A percentile compares a stretch with the other conserved stretches of the same genome.
These are phyloP conservation scores for Troides helena DNA, from an alignment of 2,888 invertebrate species.

Conservation along the genomic window DNA sequence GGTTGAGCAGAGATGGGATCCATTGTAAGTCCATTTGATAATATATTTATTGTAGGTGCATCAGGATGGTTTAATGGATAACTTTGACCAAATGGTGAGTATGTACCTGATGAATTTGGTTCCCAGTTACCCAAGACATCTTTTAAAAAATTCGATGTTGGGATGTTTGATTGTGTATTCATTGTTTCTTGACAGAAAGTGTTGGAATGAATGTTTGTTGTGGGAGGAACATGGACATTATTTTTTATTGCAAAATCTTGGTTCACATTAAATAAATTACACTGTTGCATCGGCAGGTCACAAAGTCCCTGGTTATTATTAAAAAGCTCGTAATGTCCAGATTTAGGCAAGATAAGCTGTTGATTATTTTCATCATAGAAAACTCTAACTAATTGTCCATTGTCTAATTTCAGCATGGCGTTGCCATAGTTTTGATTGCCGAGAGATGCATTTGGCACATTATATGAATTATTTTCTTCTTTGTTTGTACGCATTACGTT, in stretches of 20 bases:
- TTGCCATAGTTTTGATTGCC: constrained; percentile 67
- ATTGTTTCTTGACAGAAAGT: constrained; percentile 52
- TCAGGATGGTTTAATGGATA: constrained; percentile 77
- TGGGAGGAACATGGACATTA: constrained; percentile 50
- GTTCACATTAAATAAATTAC: constrained; percentile 62
- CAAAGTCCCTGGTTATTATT: constrained; percentile 63
- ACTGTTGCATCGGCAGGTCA: constrained; percentile 59
- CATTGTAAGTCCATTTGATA: constrained; percentile 50
- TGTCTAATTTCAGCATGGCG: constrained; percentile 70
- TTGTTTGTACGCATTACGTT: constrained; percentile 52
- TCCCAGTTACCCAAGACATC: constrained; percentile 87
- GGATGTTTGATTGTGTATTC: constrained; percentile 50
- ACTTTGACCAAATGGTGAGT: constrained; percentile 85
- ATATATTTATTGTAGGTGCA: constrained; percentile 58
- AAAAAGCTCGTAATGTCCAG: constrained; percentile 72
- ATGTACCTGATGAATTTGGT: constrained; percentile 86
- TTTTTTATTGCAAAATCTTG: constrained; percentile 63
- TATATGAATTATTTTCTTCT: constrained; percentile 61
- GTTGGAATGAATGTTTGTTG: constrained; percentile 47
- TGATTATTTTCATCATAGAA: constrained; percentile 74
- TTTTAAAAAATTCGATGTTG: constrained; percentile 82
- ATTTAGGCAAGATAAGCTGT: constrained; percentile 70
- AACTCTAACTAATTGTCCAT: constrained; percentile 69
- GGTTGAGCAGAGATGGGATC: constrained; percentile 50
- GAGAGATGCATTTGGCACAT: constrained; percentile 52